Conservation (phyloP, 2,797 vertebrate genomes). For the Mormyrops attenuatus region DNA sequence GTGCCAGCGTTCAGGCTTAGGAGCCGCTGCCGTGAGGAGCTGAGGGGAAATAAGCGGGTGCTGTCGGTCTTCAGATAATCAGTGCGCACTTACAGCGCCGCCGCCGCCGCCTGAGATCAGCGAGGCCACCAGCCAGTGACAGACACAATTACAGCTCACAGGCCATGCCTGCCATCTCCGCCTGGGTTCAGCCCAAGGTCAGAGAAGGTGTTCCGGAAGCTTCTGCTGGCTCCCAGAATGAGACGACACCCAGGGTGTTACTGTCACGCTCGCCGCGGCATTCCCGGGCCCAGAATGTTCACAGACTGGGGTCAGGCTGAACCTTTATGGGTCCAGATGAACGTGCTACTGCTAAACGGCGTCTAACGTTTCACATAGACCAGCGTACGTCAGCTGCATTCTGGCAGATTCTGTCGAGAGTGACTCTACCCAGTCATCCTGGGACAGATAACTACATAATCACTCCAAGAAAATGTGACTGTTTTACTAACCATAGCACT, state of each 20-base stretch:
- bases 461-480: background rate
- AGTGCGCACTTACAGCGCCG: background rate
- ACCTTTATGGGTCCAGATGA: background rate
- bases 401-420: background rate
- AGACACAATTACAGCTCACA: slow-evolving; percentile 25
- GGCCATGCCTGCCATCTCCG: background rate
- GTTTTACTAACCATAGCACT: background rate
- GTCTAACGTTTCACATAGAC: background rate
- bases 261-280: background rate
- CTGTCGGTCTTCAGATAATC: background rate
- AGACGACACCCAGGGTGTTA: background rate
- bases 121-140: slow-evolving; percentile 20
- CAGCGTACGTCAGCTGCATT: background rate
- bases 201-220: background rate
- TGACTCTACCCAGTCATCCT: background rate
- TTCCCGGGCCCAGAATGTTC: background rate
- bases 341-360: background rate
- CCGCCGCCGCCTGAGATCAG: background rate
- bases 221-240: background rate
- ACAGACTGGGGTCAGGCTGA: background rate
- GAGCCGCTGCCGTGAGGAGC: background rate
- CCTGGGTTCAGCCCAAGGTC: background rate
- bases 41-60: background rate
- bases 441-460: background rate
- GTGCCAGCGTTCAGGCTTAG: no score